Evolutionary conservation across 2,113 vertebrate genomes (phyloP), one percentile per base, ranked within the genome.

Genomic region (Chaenocephalus aceratus): DNA sequence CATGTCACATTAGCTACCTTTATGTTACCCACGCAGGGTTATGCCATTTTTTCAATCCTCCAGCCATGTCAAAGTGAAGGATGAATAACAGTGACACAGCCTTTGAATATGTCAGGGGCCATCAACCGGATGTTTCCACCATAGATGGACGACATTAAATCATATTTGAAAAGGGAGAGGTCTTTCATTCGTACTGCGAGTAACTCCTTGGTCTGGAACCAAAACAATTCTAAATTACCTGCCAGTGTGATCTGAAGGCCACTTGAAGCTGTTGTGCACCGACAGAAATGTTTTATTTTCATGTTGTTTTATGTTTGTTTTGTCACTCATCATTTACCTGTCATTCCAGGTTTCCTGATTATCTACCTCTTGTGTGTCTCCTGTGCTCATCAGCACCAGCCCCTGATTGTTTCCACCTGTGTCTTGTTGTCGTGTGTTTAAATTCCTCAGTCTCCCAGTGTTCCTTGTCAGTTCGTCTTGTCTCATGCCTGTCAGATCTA

Each of bases 1-100:
- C 77, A 84, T 30, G 82, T 88, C 56, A 73, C 73, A 85, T 88
- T 85, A 82, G 23, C 75, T 77, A 72, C 74, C 84, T 84, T 78
- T 84, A 64, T 60, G 60, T 79, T 67, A 59, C 46, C 60, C 53
- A 14, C 9, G 74, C 67, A 64, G 72, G 60, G 52, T 14, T 44
- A 26, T 48, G 56, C 13, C 14, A 23, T 18, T 23, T 66, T 67
- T 41, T 72, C 51, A n/a, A 16, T 86, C 71, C 70, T 15, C 5
- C 64, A 73, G 83, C 59, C 52, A 83, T 63, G 72, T 88, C 84
- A 74, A 54, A 80, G 52, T 71, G 85, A 86, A n/a, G 44, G 79
- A 65, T 88, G n/a, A 66, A 73, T 80, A 86, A 91, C 78, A 79
- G 82, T 59, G 85, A 72, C 83, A 61, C 58, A 64, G 64, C 71